Conservation (phyloP, 2,797 vertebrate genomes). For the Alca torda region DNA sequence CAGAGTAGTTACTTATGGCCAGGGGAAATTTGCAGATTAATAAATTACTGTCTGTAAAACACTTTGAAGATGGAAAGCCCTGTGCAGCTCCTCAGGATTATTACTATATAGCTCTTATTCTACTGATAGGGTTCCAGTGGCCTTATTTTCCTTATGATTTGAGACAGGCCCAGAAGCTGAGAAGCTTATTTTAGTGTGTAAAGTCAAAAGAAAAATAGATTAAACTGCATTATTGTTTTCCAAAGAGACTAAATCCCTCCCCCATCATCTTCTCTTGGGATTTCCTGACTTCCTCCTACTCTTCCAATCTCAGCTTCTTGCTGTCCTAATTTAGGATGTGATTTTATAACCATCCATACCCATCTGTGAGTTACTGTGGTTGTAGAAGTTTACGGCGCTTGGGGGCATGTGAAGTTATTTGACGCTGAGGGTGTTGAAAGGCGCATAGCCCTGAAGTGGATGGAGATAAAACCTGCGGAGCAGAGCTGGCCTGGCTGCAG, state of each 20-base stretch:
- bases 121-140: not conserved
- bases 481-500: not conserved
- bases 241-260: constrained; percentile 53
- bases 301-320: constrained; percentile 45
- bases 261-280: constrained; percentile 33
- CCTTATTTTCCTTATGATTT: constrained; percentile 57
- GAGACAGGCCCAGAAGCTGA: constrained; percentile 53
- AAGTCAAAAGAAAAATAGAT: constrained; percentile 59
- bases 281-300: constrained; percentile 53
- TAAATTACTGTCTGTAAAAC: constrained; percentile 54
- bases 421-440: not conserved
- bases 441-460: not conserved
- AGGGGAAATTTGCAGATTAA: constrained; percentile 50
- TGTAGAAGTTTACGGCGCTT: not conserved
- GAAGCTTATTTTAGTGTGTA: constrained; percentile 54
- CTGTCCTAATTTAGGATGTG: constrained; percentile 46
- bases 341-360: constrained; percentile 45
- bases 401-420: not conserved
- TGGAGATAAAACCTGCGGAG: not conserved
- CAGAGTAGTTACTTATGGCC: constrained; percentile 43
- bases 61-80: constrained; percentile 57
- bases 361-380: constrained; percentile 7
- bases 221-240: constrained; percentile 56
- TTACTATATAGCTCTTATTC: constrained; percentile 23
- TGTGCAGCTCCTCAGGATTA: constrained; percentile 26